Base-by-base conservation (phyloP, 2,113 vertebrate genomes). In the Austrofundulus limnaeus region DNA sequence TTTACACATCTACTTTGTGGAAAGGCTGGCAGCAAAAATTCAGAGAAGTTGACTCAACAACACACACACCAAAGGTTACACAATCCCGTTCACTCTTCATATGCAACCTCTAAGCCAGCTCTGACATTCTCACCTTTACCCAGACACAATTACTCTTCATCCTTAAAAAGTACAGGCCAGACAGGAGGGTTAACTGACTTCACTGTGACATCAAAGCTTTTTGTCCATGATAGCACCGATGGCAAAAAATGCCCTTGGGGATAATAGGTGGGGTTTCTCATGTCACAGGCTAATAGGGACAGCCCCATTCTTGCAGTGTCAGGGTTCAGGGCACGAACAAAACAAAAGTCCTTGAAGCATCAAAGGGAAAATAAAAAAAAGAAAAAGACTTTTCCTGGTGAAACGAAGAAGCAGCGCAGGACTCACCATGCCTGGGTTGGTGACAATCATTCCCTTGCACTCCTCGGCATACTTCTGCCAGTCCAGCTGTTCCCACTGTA, bases 371-470 rank as follows among this genome's bases (percentile, higher is more conserved):
- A 28, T 4, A 28, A 28, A 28, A 80, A 64, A 20, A 39, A 19
- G 11, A 37, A 57, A 39, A 60, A 52, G 67, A 45, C 34, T 9
- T 61, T 20, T 60, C 61, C 49, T 66, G 55, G 68, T 31, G 15
- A 20, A 38, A 43, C 57, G 8, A 45, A 13, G 37, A 25, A 4
- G 38, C n/a, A 42, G 11, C 2, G 9, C 47, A 46, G n/a, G 52
- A 23, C 84, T 87, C 90, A 99, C 97, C 97, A 96, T 96, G 76
- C 95, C 96, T 9, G 97, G 95, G 88, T 95, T 95, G 86, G 94
- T 98, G 80, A 99, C 97, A 0, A 99, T 99, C 97, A 99, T 99
- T 79, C 97, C 97, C 89, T 99, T 99, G 89, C 97, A 99, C 83
- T 99, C 97, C 64, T 99, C 97, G 0, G 97, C 97, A 0, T 98